Percentiles rank a stretch among this genome's conserved stretches.
Evolutionary conservation across 2,113 vertebrate species (phyloP).

Genomic region (Amblyornis subalaris): DNA sequence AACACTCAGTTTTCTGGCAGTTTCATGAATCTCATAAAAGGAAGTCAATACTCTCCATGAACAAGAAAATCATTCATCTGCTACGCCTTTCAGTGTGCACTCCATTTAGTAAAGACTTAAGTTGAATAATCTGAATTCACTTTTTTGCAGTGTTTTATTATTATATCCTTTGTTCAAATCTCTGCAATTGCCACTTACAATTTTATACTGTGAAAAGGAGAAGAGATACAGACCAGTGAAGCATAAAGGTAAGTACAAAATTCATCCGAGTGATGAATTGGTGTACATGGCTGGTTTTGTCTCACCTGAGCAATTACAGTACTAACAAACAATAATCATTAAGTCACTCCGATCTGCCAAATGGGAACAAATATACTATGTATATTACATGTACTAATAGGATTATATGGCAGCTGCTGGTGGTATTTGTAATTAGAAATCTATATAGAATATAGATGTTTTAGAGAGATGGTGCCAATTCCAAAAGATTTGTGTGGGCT

Average conservation of each 20-base stretch:
- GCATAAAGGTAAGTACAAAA: slow-evolving; percentile 46
- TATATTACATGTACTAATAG: slow-evolving; percentile 82
- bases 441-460: slow-evolving; percentile 83
- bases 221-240: slow-evolving; percentile 59
- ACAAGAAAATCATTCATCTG: slow-evolving; percentile 16
- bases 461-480: slow-evolving; percentile 85
- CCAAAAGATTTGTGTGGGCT: slow-evolving; percentile 81
- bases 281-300: slow-evolving; percentile 44
- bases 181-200: slow-evolving; percentile 56
- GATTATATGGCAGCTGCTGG: slow-evolving; percentile 82
- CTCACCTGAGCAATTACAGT: slow-evolving; percentile 57
- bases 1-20: slow-evolving; percentile 11
- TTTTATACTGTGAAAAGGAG: slow-evolving; percentile 69
- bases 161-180: slow-evolving; percentile 56
- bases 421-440: slow-evolving; percentile 80
- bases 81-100: slow-evolving; percentile 21
- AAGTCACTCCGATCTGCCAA: slow-evolving; percentile 74
- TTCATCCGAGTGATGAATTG: slow-evolving; percentile 47
- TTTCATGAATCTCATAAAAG: slow-evolving; percentile 47
- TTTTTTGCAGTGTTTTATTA: slow-evolving; percentile 46
- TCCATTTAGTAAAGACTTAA: slow-evolving; percentile 36
- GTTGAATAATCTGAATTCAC: slow-evolving; percentile 32
- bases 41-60: slow-evolving; percentile 23
- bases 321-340: slow-evolving; percentile 55
- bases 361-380: slow-evolving; percentile 82